Percentiles rank a stretch among this genome's conserved stretches.
These are phyloP conservation scores for Kuschelorhynchus macadamiae DNA, from an alignment of 2,888 invertebrate genomes.

Conservation along the genomic window DNA sequence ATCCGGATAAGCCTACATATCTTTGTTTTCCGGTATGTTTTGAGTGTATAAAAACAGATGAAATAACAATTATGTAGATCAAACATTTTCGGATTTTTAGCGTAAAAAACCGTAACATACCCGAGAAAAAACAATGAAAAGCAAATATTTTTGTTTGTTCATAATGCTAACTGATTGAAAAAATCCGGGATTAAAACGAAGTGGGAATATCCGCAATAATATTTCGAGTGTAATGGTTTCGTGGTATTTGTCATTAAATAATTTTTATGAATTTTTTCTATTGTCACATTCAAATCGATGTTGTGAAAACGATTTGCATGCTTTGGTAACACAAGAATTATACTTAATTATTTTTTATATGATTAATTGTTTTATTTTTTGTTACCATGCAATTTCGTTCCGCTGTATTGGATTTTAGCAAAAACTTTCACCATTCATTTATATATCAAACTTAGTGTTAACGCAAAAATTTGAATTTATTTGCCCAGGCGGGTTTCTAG, in stretches of 20 bases:
- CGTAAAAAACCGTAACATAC: constrained; percentile 15
- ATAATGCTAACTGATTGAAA: constrained; percentile 7
- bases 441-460: no score
- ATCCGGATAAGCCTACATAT: constrained; percentile 43
- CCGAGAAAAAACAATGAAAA: constrained; percentile 13
- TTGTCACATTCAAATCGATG: constrained; percentile 15
- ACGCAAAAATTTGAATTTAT: no score
- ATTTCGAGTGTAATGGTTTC: constrained; percentile 11
- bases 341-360: no score
- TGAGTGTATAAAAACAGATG: constrained; percentile 12
- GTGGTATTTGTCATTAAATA: constrained; percentile 22
- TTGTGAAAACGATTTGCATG: constrained; percentile 12
- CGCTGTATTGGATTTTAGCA: no score
- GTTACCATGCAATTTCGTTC: no score
- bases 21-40: constrained; percentile 27
- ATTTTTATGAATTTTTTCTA: no score
- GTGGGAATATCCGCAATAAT: constrained; percentile 6
- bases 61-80: constrained; percentile 22
- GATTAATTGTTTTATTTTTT: no score
- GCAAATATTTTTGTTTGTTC: constrained; percentile 15
- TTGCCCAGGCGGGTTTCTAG: no score
- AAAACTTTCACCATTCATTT: no score
- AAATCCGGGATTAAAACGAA: constrained; percentile 13
- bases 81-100: constrained; percentile 19
- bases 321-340: no score